These are phyloP conservation scores for Drosophila suboccidentalis DNA, from an alignment of 2,888 invertebrate species.

Conservation along the genomic window DNA sequence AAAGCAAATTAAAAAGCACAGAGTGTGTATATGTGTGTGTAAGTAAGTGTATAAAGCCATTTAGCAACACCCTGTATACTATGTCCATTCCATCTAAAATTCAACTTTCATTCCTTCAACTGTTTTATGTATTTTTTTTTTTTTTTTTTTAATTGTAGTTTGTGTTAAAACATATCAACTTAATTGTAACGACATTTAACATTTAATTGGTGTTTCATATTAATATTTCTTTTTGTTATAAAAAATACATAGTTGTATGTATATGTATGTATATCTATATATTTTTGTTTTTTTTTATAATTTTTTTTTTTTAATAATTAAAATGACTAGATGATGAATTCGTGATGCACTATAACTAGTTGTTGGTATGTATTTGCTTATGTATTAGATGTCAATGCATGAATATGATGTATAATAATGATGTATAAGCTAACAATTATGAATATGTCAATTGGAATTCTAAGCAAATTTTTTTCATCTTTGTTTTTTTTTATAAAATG, in stretches of 20 bases:
- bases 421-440: constrained; percentile 71
- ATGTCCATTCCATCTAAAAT: constrained; percentile 45
- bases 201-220: constrained; percentile 71
- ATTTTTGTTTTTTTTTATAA: background rate
- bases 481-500: constrained; percentile 5
- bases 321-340: constrained; percentile 77
- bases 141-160: constrained; percentile 27
- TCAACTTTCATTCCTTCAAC: constrained; percentile 33
- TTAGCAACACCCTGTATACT: constrained; percentile 79
- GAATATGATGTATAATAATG: constrained; percentile 54
- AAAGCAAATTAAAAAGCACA: background rate
- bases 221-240: constrained; percentile 42
- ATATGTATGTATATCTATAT: constrained; percentile 19
- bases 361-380: constrained; percentile 47
- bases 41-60: constrained; percentile 58
- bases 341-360: constrained; percentile 52
- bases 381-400: constrained; percentile 63
- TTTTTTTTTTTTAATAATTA: constrained; percentile 34
- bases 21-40: constrained; percentile 29
- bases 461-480: constrained; percentile 37
- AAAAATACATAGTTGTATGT: constrained; percentile 63
- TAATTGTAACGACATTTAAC: constrained; percentile 79
- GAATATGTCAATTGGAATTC: constrained; percentile 60
- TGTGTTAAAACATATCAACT: constrained; percentile 77
- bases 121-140: constrained; percentile 8